phyloP scores from a whole-genome alignment of 92 coral and sea anemone species.

The Palythoa caribaeorum region DNA sequence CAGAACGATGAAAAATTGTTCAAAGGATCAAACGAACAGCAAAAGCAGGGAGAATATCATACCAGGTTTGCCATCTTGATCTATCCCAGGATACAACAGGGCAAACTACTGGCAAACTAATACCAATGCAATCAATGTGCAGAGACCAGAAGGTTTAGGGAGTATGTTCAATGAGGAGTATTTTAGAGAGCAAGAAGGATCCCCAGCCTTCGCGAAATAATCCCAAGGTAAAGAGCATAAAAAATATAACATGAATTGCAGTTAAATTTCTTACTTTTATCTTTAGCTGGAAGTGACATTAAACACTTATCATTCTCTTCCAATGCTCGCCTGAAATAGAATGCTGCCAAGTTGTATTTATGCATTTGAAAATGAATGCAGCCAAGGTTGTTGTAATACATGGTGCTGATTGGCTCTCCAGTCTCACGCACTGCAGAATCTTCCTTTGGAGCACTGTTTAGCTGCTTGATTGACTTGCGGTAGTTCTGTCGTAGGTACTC shows the following conservation, averaged over 20 bases:
- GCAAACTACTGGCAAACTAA: too few species aligned
- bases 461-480: conserved; percentile 91
- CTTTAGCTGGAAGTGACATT: conserved; percentile 71
- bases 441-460: conserved; percentile 95
- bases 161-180: too few species aligned
- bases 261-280: conserved; percentile 76
- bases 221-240: too few species aligned
- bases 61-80: too few species aligned
- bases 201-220: too few species aligned
- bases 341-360: conserved; percentile 94
- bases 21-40: too few species aligned
- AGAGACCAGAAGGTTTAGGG: too few species aligned
- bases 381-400: conserved; percentile 97
- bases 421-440: conserved; percentile 63
- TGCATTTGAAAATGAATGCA: conserved; percentile 98
- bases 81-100: too few species aligned
- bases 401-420: conserved; percentile 90
- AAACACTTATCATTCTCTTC: conserved; percentile 93
- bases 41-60: too few species aligned
- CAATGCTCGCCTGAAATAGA: conserved; percentile 94
- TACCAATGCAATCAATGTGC: too few species aligned
- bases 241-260: not conserved
- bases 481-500: conserved; percentile 96
- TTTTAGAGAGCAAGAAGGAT: too few species aligned
- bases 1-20: too few species aligned